A percentile compares a stretch with the other conserved stretches of the same genome.
These are phyloP conservation scores for Psittacula cyanocephala DNA, from an alignment of 2,113 vertebrate species.

Conservation along the genomic window DNA sequence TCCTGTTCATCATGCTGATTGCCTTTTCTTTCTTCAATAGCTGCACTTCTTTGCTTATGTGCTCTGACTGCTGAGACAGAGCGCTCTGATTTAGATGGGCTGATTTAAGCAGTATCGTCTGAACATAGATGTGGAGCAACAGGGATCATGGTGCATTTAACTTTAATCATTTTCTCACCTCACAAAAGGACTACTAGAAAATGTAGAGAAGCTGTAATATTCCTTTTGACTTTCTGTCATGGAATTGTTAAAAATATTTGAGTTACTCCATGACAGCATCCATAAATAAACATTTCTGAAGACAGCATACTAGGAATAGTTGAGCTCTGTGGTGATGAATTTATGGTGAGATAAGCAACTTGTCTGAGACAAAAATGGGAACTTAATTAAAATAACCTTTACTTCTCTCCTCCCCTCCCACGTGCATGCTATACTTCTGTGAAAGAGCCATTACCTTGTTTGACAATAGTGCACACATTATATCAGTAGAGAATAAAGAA, in stretches of 20 bases:
- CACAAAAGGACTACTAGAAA: conserved; percentile 5
- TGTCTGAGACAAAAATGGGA: not conserved
- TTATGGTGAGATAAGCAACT: conserved; percentile 7
- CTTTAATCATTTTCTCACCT: not conserved
- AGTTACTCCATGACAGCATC: not conserved
- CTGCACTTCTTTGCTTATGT: not conserved
- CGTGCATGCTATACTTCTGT: not conserved
- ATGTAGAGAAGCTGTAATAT: not conserved
- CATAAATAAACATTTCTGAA: conserved; percentile 17
- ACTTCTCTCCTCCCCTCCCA: not conserved
- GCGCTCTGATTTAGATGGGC: not conserved
- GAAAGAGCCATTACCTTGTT: not conserved
- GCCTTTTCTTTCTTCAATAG: not conserved
- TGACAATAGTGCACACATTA: not conserved
- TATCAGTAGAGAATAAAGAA: not conserved
- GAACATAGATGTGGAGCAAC: not conserved
- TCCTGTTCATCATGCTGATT: not conserved
- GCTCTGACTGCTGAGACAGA: not conserved
- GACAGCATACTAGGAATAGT: not conserved
- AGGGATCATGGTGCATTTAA: not conserved
- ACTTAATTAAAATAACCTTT: conserved; percentile 21
- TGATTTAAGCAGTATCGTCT: not conserved
- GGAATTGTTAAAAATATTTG: not conserved
- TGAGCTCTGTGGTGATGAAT: not conserved
- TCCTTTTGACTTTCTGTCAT: not conserved